Conservation (phyloP, 2,888 invertebrate species). For the Drosophila villosipedis region DNA sequence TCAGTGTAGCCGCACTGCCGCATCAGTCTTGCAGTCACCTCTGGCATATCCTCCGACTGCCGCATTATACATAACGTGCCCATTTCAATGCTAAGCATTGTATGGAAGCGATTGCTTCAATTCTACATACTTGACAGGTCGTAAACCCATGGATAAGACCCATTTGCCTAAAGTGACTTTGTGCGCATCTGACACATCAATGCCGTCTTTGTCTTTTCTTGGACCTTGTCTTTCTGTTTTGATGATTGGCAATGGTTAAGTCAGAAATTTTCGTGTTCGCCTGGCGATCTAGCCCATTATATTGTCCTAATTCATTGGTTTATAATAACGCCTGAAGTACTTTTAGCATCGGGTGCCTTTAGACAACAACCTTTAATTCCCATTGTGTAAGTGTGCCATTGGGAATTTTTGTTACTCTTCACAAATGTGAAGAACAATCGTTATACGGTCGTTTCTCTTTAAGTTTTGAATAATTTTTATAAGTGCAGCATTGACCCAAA, state of each 20-base stretch:
- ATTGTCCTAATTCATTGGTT: slow-evolving; percentile 10
- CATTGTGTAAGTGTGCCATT: background rate
- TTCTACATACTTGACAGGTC: slow-evolving; percentile 32
- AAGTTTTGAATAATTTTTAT: too few relatives aligned
- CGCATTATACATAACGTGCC: slow-evolving; percentile 67
- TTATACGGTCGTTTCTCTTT: too few relatives aligned
- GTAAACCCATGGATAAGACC: slow-evolving; percentile 59
- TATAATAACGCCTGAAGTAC: background rate
- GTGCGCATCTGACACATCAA: slow-evolving; percentile 33
- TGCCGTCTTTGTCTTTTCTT: slow-evolving; percentile 6
- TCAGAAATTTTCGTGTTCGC: background rate
- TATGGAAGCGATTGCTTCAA: slow-evolving; percentile 40
- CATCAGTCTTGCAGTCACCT: slow-evolving; percentile 40
- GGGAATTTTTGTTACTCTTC: background rate
- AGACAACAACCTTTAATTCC: background rate
- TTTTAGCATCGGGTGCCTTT: background rate
- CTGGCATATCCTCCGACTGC: slow-evolving; percentile 42
- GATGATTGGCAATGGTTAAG: too few relatives aligned
- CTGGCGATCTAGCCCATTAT: slow-evolving; percentile 46
- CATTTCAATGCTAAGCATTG: slow-evolving; percentile 56
- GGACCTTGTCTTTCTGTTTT: background rate
- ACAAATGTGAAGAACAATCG: background rate
- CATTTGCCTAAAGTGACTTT: slow-evolving; percentile 54
- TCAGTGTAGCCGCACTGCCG: slow-evolving; percentile 48
- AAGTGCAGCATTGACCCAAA: too few relatives aligned